These are phyloP conservation scores for Tympanoctomys barrerae DNA, from an alignment of 2,797 vertebrate genomes.

Conservation along the genomic window DNA sequence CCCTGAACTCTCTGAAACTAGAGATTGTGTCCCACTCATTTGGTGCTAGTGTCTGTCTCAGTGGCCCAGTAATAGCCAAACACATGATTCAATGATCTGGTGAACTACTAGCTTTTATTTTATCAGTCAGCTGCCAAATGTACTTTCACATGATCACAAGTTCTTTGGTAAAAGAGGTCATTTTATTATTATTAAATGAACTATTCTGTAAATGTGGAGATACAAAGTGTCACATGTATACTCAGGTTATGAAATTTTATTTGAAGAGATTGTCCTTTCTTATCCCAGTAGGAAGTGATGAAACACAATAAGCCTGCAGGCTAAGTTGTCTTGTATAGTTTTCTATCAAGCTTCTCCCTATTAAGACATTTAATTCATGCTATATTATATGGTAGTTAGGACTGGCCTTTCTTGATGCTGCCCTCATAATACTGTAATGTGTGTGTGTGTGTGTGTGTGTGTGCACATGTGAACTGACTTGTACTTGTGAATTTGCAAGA, in stretches of 20 bases:
- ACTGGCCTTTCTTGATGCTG: neutral
- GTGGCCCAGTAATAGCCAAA: neutral
- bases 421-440: neutral
- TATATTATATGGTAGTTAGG: too few species aligned
- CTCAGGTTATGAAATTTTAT: neutral
- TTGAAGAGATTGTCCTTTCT: neutral
- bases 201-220: neutral
- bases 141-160: neutral
- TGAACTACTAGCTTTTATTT: neutral
- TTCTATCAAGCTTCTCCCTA: neutral
- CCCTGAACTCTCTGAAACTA: neutral
- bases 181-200: slow-evolving; percentile 9
- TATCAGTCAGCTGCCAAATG: neutral
- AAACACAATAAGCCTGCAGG: neutral
- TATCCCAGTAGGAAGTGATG: neutral
- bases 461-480: neutral
- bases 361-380: neutral
- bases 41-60: neutral
- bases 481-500: neutral
- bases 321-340: rapidly evolving
- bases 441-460: neutral
- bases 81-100: neutral
- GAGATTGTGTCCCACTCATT: neutral
- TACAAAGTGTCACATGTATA: neutral
- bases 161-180: neutral